phyloP scores from a whole-genome alignment of 1,140 invertebrate species.

The Pinna nobilis region DNA sequence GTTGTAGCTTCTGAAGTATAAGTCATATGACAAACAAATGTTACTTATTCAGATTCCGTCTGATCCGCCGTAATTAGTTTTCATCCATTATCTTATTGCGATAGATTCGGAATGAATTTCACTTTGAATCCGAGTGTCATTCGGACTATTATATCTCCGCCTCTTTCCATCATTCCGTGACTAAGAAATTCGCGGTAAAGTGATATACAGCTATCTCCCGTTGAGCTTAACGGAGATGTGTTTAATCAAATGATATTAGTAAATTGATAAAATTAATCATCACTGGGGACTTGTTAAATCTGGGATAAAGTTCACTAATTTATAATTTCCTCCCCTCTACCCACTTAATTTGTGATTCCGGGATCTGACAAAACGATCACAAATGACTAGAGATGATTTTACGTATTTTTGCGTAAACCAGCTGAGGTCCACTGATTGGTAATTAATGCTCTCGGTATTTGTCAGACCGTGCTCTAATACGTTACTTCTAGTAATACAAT shows the following conservation, averaged over 20 bases:
- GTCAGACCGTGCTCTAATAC: no score
- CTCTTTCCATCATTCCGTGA: conserved; percentile 23
- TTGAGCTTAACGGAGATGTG: conserved; percentile 31
- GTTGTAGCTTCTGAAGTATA: no score
- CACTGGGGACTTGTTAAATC: conserved; percentile 44
- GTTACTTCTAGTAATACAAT: no score
- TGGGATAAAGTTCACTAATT: conserved; percentile 37
- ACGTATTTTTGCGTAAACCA: conserved; percentile 3
- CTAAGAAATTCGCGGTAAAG: background rate
- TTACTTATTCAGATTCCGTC: no score
- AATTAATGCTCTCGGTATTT: background rate
- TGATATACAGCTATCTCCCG: conserved; percentile 1
- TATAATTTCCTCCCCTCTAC: conserved; percentile 38
- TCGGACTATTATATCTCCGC: conserved; percentile 2
- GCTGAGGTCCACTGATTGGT: conserved; percentile 11
- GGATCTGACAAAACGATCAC: background rate
- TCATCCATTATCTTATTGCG: background rate
- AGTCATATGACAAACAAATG: no score
- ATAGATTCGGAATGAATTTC: conserved; percentile 5
- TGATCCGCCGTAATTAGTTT: no score
- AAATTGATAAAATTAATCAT: conserved; percentile 51
- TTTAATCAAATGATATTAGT: conserved; percentile 44
- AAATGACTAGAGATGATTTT: background rate
- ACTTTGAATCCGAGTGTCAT: conserved; percentile 12
- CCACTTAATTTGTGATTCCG: conserved; percentile 43